These are phyloP conservation scores for Ennomos quercinarius DNA, from an alignment of 2,888 invertebrate species.

Conservation along the genomic window DNA sequence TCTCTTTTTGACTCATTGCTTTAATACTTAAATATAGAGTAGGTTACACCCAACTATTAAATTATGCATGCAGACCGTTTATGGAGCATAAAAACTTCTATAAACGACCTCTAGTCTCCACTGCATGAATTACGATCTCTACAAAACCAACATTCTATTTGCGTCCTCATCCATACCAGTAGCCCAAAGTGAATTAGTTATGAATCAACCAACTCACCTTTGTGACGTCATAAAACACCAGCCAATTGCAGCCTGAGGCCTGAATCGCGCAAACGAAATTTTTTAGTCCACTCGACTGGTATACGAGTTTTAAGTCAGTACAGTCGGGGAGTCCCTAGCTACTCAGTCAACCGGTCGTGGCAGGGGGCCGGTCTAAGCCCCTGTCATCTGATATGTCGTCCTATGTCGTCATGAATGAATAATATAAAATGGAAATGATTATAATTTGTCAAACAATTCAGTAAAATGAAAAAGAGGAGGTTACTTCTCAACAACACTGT, in stretches of 20 bases:
- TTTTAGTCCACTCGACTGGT: slow-evolving; percentile 43
- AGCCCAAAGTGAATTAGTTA: background rate
- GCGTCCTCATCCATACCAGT: no score
- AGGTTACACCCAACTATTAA: no score
- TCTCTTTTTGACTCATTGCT: no score
- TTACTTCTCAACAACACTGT: slow-evolving; percentile 55
- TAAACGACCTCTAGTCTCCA: no score
- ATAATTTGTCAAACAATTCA: slow-evolving; percentile 48
- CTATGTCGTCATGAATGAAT: slow-evolving; percentile 51
- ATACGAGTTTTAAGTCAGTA: slow-evolving; percentile 19
- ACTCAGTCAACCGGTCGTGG: slow-evolving; percentile 60
- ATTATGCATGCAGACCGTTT: background rate
- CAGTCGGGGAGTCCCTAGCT: slow-evolving; percentile 59
- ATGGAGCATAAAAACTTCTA: background rate
- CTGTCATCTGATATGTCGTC: slow-evolving; percentile 59
- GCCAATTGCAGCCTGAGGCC: slow-evolving; percentile 50
- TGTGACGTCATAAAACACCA: slow-evolving; percentile 13
- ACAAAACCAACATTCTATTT: no score
- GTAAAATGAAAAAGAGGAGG: slow-evolving; percentile 56
- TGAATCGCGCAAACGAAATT: slow-evolving; percentile 68
- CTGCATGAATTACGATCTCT: no score
- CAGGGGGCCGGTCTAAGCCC: slow-evolving; percentile 60
- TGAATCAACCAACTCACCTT: slow-evolving; percentile 4
- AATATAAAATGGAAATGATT: slow-evolving; percentile 51
- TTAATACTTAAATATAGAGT: no score